Base-by-base conservation (phyloP, 2,888 invertebrate species). In the Stenodema calcarata region DNA sequence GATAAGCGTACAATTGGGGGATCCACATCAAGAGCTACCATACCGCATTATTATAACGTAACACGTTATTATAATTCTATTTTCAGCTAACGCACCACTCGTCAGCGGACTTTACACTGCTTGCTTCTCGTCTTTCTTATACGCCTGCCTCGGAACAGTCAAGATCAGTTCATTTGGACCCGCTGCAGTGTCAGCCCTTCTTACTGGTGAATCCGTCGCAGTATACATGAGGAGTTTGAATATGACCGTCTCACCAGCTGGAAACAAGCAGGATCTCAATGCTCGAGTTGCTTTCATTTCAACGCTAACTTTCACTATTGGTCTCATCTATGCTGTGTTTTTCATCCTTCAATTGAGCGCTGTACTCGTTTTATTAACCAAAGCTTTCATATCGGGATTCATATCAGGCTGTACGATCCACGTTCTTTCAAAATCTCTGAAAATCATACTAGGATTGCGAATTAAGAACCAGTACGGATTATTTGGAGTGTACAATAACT, bases 81-180 rank as follows among this genome's bases (percentile, higher is more conserved):
- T 54, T 18, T 18, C 54, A 54, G 88, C 88, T 3, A 87, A 87
- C 28, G 87, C 87, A 16, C 87, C 87, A 23, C 85, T 88, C n/a
- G 80, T 87, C 16, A 85, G 41, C 44, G 88, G 88, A 41, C 79
- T 88, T 4, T 88, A 88, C 79, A 88, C 88, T 2, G 86, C 88
- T 18, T 87, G 86, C 54, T 88, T 88, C 54, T 86, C 88, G 14
- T 78, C 84, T 0, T 86, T 88, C n/a, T 78, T 88, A 0, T 88
- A 88, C 82, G 44, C 87, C 11, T 30, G 88, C 0, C 44, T 88
- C 7, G 88, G 88, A 54, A 88, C 88, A 0, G 88, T 88, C 0
- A 35, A 73, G 18, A 41, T 87, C 42, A 88, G 88, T 70, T 82
- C 88, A n/a, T 87, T 87, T 44, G 88, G 88, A 12, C 88, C 88